phyloP scores from a whole-genome alignment of 2,888 invertebrate species.

The Nemotelus pantherinus region DNA sequence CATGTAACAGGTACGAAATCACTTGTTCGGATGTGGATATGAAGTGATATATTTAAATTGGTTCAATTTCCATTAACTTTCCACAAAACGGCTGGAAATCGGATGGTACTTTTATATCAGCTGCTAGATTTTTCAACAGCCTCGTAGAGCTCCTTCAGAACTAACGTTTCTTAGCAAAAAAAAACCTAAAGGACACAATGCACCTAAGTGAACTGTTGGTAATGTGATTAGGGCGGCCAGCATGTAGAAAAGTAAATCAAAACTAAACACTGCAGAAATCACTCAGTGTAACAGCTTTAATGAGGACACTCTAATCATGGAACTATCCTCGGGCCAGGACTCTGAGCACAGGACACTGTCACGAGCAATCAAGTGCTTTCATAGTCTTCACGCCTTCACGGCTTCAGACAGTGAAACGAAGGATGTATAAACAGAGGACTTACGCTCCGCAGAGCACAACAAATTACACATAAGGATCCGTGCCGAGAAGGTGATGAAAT shows the following conservation, averaged over 20 bases:
- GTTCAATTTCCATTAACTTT: too few relatives aligned
- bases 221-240: too few relatives aligned
- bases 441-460: slow-evolving; percentile 43
- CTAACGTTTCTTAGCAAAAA: too few relatives aligned
- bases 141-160: too few relatives aligned
- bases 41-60: too few relatives aligned
- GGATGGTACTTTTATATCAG: too few relatives aligned
- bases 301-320: slow-evolving; percentile 17
- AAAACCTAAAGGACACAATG: too few relatives aligned
- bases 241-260: not conserved
- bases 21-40: too few relatives aligned
- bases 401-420: slow-evolving; percentile 41
- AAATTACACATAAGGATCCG: slow-evolving; percentile 45
- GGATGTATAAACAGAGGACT: slow-evolving; percentile 40
- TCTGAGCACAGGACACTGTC: slow-evolving; percentile 36
- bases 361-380: slow-evolving; percentile 37
- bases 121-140: too few relatives aligned
- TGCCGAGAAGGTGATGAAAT: slow-evolving; percentile 44
- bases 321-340: slow-evolving; percentile 38
- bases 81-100: too few relatives aligned
- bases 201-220: too few relatives aligned
- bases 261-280: slow-evolving; percentile 31
- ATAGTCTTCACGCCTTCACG: slow-evolving; percentile 44
- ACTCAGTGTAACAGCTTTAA: slow-evolving; percentile 27
- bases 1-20: too few relatives aligned